phyloP scores from a whole-genome alignment of 2,888 invertebrate genomes.

The Ectemnius continuus region DNA sequence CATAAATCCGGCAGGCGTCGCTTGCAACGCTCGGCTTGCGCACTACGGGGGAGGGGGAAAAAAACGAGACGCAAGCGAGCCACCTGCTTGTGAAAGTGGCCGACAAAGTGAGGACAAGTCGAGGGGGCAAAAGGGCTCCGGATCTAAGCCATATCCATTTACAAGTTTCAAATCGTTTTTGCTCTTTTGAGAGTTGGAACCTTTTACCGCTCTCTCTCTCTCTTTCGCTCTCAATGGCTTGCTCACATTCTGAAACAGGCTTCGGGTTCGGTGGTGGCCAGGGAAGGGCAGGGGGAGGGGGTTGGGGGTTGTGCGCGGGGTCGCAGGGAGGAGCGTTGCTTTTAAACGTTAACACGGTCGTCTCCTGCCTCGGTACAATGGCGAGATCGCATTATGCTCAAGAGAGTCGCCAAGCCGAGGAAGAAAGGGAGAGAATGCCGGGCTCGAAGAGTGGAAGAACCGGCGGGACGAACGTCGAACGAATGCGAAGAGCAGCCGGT shows the following conservation, averaged over 20 bases:
- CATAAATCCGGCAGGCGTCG: no score
- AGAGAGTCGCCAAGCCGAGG: slow-evolving; percentile 36
- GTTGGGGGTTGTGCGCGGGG: no score
- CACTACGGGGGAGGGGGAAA: no score
- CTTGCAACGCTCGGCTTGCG: no score
- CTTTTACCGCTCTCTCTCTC: slow-evolving; percentile 68
- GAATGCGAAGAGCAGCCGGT: slow-evolving; percentile 37
- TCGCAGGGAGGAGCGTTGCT: slow-evolving; percentile 40
- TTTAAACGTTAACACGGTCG: slow-evolving; percentile 70
- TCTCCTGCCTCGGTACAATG: slow-evolving; percentile 57
- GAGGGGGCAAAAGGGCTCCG: slow-evolving; percentile 18
- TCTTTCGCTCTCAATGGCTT: slow-evolving; percentile 57
- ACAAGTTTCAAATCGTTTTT: slow-evolving; percentile 72
- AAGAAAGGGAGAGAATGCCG: neutral
- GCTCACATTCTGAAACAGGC: slow-evolving; percentile 70
- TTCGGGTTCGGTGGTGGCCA: no score
- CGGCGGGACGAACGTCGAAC: slow-evolving; percentile 35
- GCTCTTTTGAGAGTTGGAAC: slow-evolving; percentile 67
- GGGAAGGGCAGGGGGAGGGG: no score
- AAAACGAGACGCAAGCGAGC: no score
- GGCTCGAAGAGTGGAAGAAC: slow-evolving; percentile 34
- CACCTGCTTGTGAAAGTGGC: slow-evolving; percentile 3
- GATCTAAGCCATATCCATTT: slow-evolving; percentile 71
- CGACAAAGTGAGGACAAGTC: slow-evolving; percentile 7
- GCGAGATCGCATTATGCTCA: slow-evolving; percentile 72